Base-by-base conservation (phyloP, 1,140 invertebrate species). In the Samia ricini region DNA sequence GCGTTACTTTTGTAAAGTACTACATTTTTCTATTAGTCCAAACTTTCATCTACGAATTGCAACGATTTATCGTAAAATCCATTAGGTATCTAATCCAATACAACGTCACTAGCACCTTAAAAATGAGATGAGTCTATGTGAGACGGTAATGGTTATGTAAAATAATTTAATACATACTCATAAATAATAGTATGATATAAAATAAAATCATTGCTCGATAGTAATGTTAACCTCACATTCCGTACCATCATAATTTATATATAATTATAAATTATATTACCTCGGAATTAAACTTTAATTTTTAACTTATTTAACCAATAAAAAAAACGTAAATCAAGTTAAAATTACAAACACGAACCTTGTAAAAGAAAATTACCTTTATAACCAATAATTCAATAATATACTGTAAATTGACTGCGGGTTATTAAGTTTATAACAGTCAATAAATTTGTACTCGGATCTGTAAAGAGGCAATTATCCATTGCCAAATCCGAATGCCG, bases 401-500 rank as follows among this genome's bases (percentile, higher is more conserved):
- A 19, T n/a, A 33, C 56, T 42, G 56, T 6, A 23, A 57, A 57
- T 36, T 33, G 56, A 10, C 24, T n/a, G 33, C 10, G 56, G 21
- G 19, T 57, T 57, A 57, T 57, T 57, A 33, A 33, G 26, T 57
- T 57, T 57, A 19, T 29, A 26, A 26, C 24, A 56, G 21, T 33
- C 26, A 26, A 57, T 57, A 36, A 57, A 57, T 42, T 12, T 42
- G 8, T 42, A 57, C 24, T 4, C n/a, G 20, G 8, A 36, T 57
- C 26, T 57, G 54, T 24, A 26, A 26, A 57, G 24, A 36, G 26
- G 24, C 56, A 57, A 57, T 57, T 57, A 57, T 36, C 12, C 8
- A 57, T 57, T 26, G 56, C 24, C 33, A 57, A 36, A 57, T 56
- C 21, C n/a, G 24, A 57, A 42, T 57, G 26, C 24, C n/a, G 56